A percentile compares a stretch with the other conserved stretches of the same genome.
phyloP scores from a whole-genome alignment of 64 coral and sea anemone species.

The Catalaphyllia jardinei region DNA sequence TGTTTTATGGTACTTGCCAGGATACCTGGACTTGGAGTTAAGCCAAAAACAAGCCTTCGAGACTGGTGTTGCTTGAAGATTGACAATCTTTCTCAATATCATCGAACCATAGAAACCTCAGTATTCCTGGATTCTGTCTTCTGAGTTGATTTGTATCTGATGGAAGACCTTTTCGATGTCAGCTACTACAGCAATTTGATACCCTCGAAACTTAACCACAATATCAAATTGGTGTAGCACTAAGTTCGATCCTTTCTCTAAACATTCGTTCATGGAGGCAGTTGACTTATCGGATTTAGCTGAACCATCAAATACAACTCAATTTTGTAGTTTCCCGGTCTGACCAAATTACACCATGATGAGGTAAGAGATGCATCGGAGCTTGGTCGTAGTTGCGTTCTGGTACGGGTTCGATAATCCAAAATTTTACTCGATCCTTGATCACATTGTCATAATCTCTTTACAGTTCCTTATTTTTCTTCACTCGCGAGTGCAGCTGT shows the following conservation, averaged over 20 bases:
- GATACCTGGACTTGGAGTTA: slow-evolving; percentile 48
- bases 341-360: slow-evolving; percentile 39
- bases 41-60: slow-evolving; percentile 52
- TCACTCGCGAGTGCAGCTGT: not conserved
- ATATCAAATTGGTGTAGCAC: slow-evolving; percentile 16
- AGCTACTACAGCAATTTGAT: slow-evolving; percentile 26
- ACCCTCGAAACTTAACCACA: slow-evolving; percentile 29
- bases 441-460: slow-evolving; percentile 25
- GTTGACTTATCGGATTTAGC: not conserved
- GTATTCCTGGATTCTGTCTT: too few species aligned
- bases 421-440: slow-evolving; percentile 10
- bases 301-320: slow-evolving; percentile 38
- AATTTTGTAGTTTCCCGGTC: slow-evolving; percentile 19
- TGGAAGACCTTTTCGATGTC: slow-evolving; percentile 40
- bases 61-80: slow-evolving; percentile 26
- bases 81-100: too few species aligned
- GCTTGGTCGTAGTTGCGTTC: not conserved
- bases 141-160: too few species aligned
- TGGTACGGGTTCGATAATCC: slow-evolving; percentile 15
- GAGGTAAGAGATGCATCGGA: slow-evolving; percentile 19
- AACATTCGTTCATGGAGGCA: slow-evolving; percentile 9
- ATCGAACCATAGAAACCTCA: too few species aligned
- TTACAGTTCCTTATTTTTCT: slow-evolving; percentile 5
- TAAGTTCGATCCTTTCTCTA: slow-evolving; percentile 38
- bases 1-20: slow-evolving; percentile 38